Base-by-base conservation (phyloP, 2,113 vertebrate genomes). In the Ptyas mucosa region DNA sequence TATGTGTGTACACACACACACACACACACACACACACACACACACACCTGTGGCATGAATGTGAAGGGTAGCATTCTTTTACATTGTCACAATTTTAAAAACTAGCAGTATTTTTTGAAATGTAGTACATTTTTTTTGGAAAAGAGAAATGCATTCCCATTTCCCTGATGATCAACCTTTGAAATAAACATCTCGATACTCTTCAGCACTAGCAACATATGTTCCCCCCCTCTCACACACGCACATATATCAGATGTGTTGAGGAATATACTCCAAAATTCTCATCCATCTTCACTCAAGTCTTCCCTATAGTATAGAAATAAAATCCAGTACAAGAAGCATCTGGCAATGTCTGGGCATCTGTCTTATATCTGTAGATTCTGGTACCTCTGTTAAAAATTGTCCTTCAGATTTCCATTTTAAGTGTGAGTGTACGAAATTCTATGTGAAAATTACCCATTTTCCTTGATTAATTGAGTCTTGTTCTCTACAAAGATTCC, bases 391-490 rank as follows among this genome's bases (percentile, higher is more conserved):
- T 64, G 20, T 21, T 10, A 23, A 93, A 23, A 12, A 12, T 49
- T 90, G 24, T 43, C 21, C 88, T 88, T 64, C 21, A 75, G 12
- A 55, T 43, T 81, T 61, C 52, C 57, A 21, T 52, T 91, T 91
- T 88, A 69, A 91, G 89, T 87, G 20, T 26, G 14, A 69, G 34
- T 18, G 0, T 18, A 43, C 14, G 29, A 64, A 21, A 54, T 87
- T 57, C 11, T 55, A 1, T 55, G 52, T 87, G 20, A 52, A 46
- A 93, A 88, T 49, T 87, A 39, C n/a, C 34, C 61, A 24, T 87
- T 93, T 57, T 51, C 23, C 26, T 91, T 91, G n/a, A 93, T 90
- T 69, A 91, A 75, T 75, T 89, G 29, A 92, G 20, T 18, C 46
- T 89, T 87, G 64, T 39, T 64, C 6, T 90, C 75, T 87, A 29